Conservation (phyloP, 2,888 invertebrate species). For the Sturmia bella region DNA sequence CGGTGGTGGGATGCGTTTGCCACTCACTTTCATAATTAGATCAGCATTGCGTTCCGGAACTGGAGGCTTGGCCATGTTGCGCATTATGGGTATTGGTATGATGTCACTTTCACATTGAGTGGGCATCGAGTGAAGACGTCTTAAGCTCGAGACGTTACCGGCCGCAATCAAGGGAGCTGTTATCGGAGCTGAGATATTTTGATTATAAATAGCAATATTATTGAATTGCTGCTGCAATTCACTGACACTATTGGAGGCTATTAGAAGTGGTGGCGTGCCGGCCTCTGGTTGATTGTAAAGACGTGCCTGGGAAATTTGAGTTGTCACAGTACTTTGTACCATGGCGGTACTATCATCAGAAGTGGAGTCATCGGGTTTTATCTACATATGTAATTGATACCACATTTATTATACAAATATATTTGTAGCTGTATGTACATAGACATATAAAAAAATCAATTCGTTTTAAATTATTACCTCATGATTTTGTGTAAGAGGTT, state of each 20-base stretch:
- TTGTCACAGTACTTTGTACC: conserved; percentile 81
- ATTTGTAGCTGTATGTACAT: not conserved
- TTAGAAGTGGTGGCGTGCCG: conserved; percentile 66
- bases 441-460: too few relatives aligned
- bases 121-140: conserved; percentile 92
- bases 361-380: conserved; percentile 81
- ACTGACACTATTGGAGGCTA: conserved; percentile 57
- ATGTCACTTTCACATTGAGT: conserved; percentile 78
- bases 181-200: conserved; percentile 52
- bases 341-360: conserved; percentile 82
- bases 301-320: conserved; percentile 81
- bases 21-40: conserved; percentile 87
- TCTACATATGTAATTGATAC: conserved; percentile 74
- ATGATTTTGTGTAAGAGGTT: conserved; percentile 83
- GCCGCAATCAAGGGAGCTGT: conserved; percentile 68
- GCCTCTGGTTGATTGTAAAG: conserved; percentile 78
- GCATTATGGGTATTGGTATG: conserved; percentile 64
- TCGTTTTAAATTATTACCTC: conserved; percentile 74
- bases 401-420: not conserved
- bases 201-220: conserved; percentile 53
- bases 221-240: conserved; percentile 82
- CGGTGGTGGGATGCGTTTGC: conserved; percentile 92
- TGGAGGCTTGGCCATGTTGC: conserved; percentile 86
- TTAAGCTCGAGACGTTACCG: conserved; percentile 83
- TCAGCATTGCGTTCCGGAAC: conserved; percentile 92